Percentiles rank a stretch among this genome's conserved stretches.
These are phyloP conservation scores for Lates calcarifer DNA, from an alignment of 2,113 vertebrate genomes.

Conservation along the genomic window DNA sequence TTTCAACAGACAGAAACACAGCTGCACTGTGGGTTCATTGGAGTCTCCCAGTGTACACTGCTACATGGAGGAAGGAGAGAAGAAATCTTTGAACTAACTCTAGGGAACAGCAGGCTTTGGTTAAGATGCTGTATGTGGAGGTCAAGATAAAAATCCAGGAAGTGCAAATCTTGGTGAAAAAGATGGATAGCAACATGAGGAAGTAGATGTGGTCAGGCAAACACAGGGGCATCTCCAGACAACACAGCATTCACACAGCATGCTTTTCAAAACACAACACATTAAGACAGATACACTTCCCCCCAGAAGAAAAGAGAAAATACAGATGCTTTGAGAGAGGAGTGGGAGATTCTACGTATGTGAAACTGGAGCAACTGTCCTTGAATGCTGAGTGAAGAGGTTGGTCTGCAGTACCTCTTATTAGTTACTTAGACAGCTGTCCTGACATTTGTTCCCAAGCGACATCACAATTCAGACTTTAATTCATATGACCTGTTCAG, in stretches of 20 bases:
- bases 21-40: neutral
- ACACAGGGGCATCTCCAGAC: neutral
- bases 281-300: neutral
- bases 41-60: neutral
- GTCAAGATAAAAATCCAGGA: conserved; percentile 20
- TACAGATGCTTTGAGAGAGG: neutral
- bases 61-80: neutral
- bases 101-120: conserved; percentile 15
- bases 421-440: conserved; percentile 7
- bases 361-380: neutral
- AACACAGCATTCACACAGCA: neutral
- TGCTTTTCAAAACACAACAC: neutral
- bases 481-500: neutral
- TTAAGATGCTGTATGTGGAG: conserved; percentile 20
- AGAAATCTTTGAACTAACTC: conserved; percentile 15
- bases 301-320: neutral
- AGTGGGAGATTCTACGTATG: neutral
- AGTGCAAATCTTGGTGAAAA: conserved; percentile 2
- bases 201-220: neutral
- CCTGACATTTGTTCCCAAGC: conserved; percentile 9
- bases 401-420: neutral
- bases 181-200: neutral
- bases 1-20: neutral
- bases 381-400: neutral
- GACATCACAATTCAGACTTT: conserved; percentile 26